These are phyloP conservation scores for Drosophila diplacantha DNA, from an alignment of 2,888 invertebrate species.

Conservation along the genomic window DNA sequence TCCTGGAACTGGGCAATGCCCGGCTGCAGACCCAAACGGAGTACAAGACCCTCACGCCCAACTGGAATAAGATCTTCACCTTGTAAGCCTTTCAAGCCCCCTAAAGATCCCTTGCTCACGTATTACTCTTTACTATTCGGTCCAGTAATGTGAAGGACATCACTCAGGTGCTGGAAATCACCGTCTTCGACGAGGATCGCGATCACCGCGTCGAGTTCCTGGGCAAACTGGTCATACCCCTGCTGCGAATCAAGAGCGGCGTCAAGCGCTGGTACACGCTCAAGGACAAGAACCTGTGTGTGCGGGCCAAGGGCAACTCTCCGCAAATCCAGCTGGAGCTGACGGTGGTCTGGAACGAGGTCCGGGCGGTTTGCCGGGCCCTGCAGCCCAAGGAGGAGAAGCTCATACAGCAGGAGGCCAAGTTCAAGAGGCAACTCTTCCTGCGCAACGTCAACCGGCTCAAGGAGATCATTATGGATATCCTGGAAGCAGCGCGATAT, in stretches of 20 bases:
- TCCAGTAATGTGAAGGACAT: slow-evolving; percentile 94
- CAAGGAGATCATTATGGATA: slow-evolving; percentile 91
- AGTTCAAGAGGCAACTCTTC: slow-evolving; percentile 96
- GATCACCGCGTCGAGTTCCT: slow-evolving; percentile 99
- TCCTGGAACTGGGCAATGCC: slow-evolving; percentile 95
- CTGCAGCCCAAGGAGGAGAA: slow-evolving; percentile 97
- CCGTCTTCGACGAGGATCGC: slow-evolving; percentile 98
- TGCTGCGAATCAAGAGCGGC: slow-evolving; percentile 90
- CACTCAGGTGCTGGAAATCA: slow-evolving; percentile 94
- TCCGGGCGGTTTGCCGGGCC: slow-evolving; percentile 92
- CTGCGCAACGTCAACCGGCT: slow-evolving; percentile 95
- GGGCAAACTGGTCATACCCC: slow-evolving; percentile 93
- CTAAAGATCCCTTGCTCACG: too few relatives aligned
- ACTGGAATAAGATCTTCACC: slow-evolving; percentile 99
- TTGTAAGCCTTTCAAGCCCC: slow-evolving; percentile 83
- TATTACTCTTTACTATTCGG: too few relatives aligned
- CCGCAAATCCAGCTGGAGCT: slow-evolving; percentile 90
- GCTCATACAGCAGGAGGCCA: slow-evolving; percentile 94
- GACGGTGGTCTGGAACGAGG: slow-evolving; percentile 94
- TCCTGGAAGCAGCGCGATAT: slow-evolving; percentile 93
- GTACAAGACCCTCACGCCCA: slow-evolving; percentile 96
- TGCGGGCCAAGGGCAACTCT: slow-evolving; percentile 93
- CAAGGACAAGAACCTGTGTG: slow-evolving; percentile 95
- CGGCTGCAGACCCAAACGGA: slow-evolving; percentile 98
- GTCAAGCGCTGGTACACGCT: slow-evolving; percentile 97